Base-by-base conservation (phyloP, 2,888 invertebrate species). In the Artemia sinica region DNA sequence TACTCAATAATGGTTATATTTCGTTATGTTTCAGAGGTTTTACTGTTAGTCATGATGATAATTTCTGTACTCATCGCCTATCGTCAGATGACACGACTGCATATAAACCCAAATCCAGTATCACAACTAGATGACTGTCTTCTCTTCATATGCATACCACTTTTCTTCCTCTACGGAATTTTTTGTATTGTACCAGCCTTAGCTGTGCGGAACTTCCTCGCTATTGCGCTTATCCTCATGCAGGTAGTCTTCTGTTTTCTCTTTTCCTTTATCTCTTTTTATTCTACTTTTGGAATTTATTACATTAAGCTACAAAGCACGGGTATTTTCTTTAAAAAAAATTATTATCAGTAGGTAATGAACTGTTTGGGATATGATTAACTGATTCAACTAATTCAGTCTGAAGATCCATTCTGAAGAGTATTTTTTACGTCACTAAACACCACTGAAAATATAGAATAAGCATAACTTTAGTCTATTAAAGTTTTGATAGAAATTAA, bases 141-240 rank as follows among this genome's bases (percentile, higher is more conserved):
- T 1, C 80, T 87, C 0, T 85, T 86, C 74, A 82, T 87, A 68
- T 86, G 86, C 71, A 78, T 87, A 28, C 87, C 87, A 0, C 86
- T 86, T 14, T 87, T 85, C 78, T 85, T 86, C 74, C 78, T 86
- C 73, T 85, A 86, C 74, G 84, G 85, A 0, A 82, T 85, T 65
- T 82, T 88, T 71, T 85, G 84, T 71, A 80, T 87, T 73, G 80
- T 85, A 12, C 85, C 88, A 0, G 85, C 85, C 0, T 79, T 85
- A 51, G 80, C 78, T 66, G 79, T 81, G 65, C 72, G 78, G 2
- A 81, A 83, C 72, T 75, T 80, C 67, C 75, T 84, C 49, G 82
- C 81, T 71, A 79, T 81, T 66, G 75, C 81, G n/a, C 81, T 81
- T 68, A 81, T 81, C 67, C 71, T 81, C 69, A 74, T 84, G 7